Evolutionary conservation across 2,888 invertebrate species (phyloP).

Genomic region (Archips xylosteana): DNA sequence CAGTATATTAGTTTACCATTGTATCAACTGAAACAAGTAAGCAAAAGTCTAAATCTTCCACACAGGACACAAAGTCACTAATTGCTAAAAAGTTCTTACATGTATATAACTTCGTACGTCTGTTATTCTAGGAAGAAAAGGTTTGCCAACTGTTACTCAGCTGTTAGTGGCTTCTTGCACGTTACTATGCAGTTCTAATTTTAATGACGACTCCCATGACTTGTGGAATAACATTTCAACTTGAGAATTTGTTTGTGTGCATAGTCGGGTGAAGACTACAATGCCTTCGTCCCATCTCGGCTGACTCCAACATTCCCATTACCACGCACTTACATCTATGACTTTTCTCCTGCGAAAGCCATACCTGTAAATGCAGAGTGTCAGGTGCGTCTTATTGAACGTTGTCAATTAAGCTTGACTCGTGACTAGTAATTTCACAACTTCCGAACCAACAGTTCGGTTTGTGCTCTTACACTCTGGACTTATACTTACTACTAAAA

Average conservation of each 20-base stretch:
- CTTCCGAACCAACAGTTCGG: neutral
- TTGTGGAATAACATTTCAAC: slow-evolving; percentile 5
- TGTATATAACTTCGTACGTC: neutral
- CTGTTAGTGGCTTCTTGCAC: neutral
- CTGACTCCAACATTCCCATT: slow-evolving; percentile 10
- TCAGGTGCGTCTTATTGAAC: slow-evolving; percentile 13
- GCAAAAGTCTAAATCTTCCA: neutral
- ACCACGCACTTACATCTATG: slow-evolving; percentile 18
- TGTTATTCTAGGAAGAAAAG: neutral
- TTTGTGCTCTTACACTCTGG: slow-evolving; percentile 32
- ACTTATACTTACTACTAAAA: slow-evolving; percentile 26
- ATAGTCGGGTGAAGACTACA: slow-evolving; percentile 25
- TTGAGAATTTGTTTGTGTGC: slow-evolving; percentile 22
- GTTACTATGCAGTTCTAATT: neutral
- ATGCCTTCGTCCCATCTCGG: slow-evolving; percentile 10
- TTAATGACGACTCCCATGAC: neutral
- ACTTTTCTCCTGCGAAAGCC: slow-evolving; percentile 20
- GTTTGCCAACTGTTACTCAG: neutral
- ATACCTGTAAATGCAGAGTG: slow-evolving; percentile 20
- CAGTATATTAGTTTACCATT: neutral
- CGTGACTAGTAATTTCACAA: slow-evolving; percentile 17
- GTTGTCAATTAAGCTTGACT: slow-evolving; percentile 16
- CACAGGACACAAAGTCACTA: neutral
- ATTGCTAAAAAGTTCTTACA: neutral
- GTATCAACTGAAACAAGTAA: too few relatives aligned